These are phyloP conservation scores for Coleophora flavipennella DNA, from an alignment of 2,888 invertebrate species.

Conservation along the genomic window DNA sequence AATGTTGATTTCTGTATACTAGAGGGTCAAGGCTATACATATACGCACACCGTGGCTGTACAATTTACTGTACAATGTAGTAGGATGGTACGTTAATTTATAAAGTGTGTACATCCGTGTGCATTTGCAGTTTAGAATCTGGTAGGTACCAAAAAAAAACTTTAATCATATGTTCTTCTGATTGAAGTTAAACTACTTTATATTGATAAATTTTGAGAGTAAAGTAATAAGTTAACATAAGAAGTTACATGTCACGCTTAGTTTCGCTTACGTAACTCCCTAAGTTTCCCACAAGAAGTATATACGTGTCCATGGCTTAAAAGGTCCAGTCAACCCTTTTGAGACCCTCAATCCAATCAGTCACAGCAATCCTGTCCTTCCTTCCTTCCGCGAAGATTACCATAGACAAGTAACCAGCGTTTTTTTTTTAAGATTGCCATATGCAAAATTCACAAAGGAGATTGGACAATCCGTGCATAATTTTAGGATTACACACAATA, in stretches of 20 bases:
- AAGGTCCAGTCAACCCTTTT: constrained; percentile 19
- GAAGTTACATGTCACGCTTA: constrained; percentile 6
- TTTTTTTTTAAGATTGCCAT: constrained; percentile 41
- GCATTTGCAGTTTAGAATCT: too few relatives aligned
- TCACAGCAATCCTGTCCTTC: constrained; percentile 45
- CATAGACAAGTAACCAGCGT: too few relatives aligned
- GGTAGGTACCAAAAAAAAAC: too few relatives aligned
- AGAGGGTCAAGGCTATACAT: too few relatives aligned
- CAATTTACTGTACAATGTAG: too few relatives aligned
- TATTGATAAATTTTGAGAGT: too few relatives aligned
- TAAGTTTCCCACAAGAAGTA: constrained; percentile 33
- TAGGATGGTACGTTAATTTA: too few relatives aligned
- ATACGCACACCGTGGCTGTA: too few relatives aligned
- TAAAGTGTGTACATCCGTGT: too few relatives aligned
- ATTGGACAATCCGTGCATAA: constrained; percentile 53
- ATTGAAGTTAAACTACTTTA: too few relatives aligned
- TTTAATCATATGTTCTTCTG: too few relatives aligned
- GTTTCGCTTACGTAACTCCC: constrained; percentile 11
- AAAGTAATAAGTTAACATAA: neutral
- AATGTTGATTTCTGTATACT: too few relatives aligned
- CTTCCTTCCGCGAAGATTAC: constrained; percentile 25
- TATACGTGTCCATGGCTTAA: constrained; percentile 31
- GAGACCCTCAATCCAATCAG: constrained; percentile 54
- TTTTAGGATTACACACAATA: constrained; percentile 42
- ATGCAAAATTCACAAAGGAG: constrained; percentile 59